Evolutionary conservation across 2,113 vertebrate species (phyloP), one percentile per base, ranked within the genome.

Genomic region (Chaetodon trifascialis): DNA sequence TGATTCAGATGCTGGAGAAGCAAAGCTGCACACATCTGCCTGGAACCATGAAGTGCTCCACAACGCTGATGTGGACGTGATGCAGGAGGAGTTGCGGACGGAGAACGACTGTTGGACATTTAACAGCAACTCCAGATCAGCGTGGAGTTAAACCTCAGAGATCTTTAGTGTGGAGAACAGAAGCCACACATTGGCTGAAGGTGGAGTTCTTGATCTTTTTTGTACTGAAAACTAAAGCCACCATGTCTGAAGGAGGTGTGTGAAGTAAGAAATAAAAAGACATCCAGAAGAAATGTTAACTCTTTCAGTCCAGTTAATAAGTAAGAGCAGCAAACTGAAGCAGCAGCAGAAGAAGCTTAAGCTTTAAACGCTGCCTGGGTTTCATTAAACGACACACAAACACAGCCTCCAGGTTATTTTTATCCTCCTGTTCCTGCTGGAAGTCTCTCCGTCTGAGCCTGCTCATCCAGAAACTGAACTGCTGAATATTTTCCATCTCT

Each of bases 371-470:
- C 52, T 0, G 65, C 42, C 70, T 54, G 85, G 40, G 70, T 4
- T 80, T 80, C 36, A 80, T 86, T 67, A 58, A 47, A 19, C 51
- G 19, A 52, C 52, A 51, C 49, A 49, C 40, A 46, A 68, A 69
- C 44, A 36, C 42, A 40, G n/a, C 14, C 70, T 66, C 0, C 44
- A 15, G 62, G 65, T 78, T 91, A 80, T 77, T 86, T 86, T 90
- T 71, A 78, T 84, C 70, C 79, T 54, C 56, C 59, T 68, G 54
- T 44, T 80, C 17, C 66, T 78, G 77, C 71, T 90, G 77, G 75
- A 87, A 19, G 79, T 90, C 91, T 95, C 94, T 93, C 96, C 94
- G 94, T 95, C 92, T 96, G 95, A 92, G 94, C 97, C 96, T 95
- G 96, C 93, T 94, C 95, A 96, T 97, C 96, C 97, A 93, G 94